Evolutionary conservation across 2,113 vertebrate genomes (phyloP).

Genomic region (Coregonus clupeaformis): DNA sequence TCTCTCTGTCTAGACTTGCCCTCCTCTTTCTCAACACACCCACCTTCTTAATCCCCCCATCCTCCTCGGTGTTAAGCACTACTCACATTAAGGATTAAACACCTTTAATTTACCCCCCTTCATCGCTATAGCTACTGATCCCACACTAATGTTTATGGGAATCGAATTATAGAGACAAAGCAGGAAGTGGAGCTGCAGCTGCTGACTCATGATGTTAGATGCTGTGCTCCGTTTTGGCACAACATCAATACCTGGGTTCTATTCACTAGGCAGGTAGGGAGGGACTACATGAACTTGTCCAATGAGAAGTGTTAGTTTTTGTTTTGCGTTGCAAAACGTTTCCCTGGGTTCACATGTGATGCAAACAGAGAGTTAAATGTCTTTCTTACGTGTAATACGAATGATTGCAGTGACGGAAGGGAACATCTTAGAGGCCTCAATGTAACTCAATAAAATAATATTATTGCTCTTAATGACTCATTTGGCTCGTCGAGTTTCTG

Average conservation of each 20-base stretch:
- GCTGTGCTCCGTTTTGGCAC: neutral
- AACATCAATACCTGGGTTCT: neutral
- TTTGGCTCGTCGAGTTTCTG: conserved; percentile 45
- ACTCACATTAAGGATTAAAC: conserved; percentile 24
- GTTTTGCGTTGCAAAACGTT: too few species aligned
- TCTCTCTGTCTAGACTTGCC: conserved; percentile 33
- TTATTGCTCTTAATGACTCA: conserved; percentile 36
- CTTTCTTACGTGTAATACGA: neutral
- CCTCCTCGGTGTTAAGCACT: conserved; percentile 2
- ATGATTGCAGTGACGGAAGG: neutral
- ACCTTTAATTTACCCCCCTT: conserved; percentile 38
- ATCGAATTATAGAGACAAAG: conserved; percentile 43
- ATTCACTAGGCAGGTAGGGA: too few species aligned
- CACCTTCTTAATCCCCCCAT: neutral
- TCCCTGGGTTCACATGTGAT: too few species aligned
- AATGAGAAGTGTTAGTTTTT: too few species aligned
- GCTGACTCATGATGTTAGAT: conserved; percentile 4
- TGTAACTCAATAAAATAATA: neutral
- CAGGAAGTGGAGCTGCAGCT: conserved; percentile 33
- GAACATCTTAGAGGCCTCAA: neutral
- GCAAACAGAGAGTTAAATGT: too few species aligned
- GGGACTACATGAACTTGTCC: too few species aligned
- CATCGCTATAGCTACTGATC: conserved; percentile 24
- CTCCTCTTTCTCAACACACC: conserved; percentile 11
- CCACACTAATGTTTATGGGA: conserved; percentile 23